Conservation (phyloP, 2,113 vertebrate genomes). For the Mastomys coucha region DNA sequence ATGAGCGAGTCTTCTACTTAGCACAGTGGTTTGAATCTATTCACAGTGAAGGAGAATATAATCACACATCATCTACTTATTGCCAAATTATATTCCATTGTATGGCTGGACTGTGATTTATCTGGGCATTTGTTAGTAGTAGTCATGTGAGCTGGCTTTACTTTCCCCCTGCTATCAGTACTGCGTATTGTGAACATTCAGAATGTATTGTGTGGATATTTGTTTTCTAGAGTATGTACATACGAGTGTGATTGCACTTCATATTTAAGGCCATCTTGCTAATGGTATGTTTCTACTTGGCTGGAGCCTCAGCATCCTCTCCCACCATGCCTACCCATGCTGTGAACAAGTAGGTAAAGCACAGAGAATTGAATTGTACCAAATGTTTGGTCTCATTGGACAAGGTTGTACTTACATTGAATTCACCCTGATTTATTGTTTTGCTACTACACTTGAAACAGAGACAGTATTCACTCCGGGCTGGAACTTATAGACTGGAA, state of each 20-base stretch:
- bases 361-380: conserved; percentile 68
- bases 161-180: neutral
- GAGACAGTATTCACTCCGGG: conserved; percentile 65
- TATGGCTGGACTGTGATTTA: neutral
- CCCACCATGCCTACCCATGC: neutral
- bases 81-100: neutral
- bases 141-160: neutral
- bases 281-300: neutral
- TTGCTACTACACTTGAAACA: conserved; percentile 72
- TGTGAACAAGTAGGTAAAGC: conserved; percentile 59
- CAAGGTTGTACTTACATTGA: conserved; percentile 66
- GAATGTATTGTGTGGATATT: neutral
- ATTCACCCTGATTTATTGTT: conserved; percentile 76
- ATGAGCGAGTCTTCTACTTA: neutral
- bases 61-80: neutral
- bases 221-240: neutral
- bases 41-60: neutral
- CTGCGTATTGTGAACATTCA: neutral
- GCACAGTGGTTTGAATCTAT: neutral
- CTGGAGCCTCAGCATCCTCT: neutral
- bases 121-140: neutral
- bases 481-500: conserved; percentile 65
- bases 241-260: neutral
- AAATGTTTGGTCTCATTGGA: conserved; percentile 41
- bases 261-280: conserved; percentile 32